phyloP scores from a whole-genome alignment of 2,113 vertebrate species.

The Hippocampus barbouri region DNA sequence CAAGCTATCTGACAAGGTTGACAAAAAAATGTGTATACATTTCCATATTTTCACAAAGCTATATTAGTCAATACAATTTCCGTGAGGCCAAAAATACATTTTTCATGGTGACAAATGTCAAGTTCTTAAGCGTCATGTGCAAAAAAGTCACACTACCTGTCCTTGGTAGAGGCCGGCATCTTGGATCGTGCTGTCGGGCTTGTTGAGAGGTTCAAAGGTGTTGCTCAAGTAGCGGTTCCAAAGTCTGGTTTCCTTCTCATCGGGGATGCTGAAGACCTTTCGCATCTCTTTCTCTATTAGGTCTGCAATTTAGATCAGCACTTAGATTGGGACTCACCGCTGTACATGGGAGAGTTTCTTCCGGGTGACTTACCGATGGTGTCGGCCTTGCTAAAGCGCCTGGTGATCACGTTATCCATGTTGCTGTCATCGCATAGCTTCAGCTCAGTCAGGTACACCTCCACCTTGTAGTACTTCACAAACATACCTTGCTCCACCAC shows the following conservation, averaged over 20 bases:
- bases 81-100: background rate
- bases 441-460: constrained; percentile 96
- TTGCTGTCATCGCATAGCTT: constrained; percentile 97
- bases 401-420: constrained; percentile 91
- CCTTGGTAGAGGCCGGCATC: constrained; percentile 97
- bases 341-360: too few relatives aligned
- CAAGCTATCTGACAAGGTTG: background rate
- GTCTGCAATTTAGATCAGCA: constrained; percentile 65
- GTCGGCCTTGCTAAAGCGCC: constrained; percentile 98
- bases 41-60: constrained; percentile 12
- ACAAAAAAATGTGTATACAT: background rate
- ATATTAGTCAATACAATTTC: background rate
- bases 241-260: constrained; percentile 94
- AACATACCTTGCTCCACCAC: constrained; percentile 99
- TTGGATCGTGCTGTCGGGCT: constrained; percentile 97
- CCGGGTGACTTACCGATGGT: constrained; percentile 82
- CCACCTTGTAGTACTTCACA: constrained; percentile 99
- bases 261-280: constrained; percentile 93
- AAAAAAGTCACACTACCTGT: constrained; percentile 75
- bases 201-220: constrained; percentile 97
- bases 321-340: too few relatives aligned
- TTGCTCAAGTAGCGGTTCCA: constrained; percentile 99
- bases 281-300: constrained; percentile 97
- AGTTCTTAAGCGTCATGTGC: background rate
- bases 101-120: background rate